Evolutionary conservation across 1,140 invertebrate species (phyloP).

Genomic region (Drosophila kanapiae): DNA sequence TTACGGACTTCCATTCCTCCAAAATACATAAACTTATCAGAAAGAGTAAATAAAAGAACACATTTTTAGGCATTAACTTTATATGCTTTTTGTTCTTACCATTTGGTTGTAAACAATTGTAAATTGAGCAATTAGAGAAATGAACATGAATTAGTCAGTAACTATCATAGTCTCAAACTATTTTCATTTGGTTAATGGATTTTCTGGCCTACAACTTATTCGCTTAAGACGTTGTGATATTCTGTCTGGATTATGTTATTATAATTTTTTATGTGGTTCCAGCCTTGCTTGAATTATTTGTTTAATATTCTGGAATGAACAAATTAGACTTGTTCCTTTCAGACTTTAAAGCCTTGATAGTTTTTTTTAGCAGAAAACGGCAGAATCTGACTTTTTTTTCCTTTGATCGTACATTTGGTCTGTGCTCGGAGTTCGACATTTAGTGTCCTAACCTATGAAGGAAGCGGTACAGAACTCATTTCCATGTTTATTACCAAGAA

Average conservation of each 20-base stretch:
- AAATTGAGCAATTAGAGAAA: background rate
- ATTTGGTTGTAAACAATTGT: background rate
- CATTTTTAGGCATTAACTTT: conserved; percentile 38
- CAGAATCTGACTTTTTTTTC: too few relatives aligned
- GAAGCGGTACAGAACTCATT: background rate
- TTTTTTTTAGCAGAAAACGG: too few relatives aligned
- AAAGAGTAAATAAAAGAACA: conserved; percentile 25
- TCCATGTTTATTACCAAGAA: background rate
- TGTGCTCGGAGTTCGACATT: background rate
- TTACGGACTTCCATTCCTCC: conserved; percentile 27
- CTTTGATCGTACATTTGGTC: background rate
- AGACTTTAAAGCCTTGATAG: background rate
- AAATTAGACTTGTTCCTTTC: background rate
- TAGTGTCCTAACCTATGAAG: background rate
- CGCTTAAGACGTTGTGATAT: background rate
- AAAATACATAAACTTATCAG: conserved; percentile 21
- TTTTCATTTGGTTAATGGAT: background rate
- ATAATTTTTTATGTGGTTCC: too few relatives aligned
- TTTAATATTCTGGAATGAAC: background rate
- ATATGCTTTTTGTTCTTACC: conserved; percentile 9
- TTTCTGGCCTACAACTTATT: background rate
- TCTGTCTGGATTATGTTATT: background rate
- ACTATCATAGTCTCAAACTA: background rate
- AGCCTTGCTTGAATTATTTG: too few relatives aligned
- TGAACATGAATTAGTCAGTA: background rate